Evolutionary conservation across 2,797 vertebrate genomes (phyloP).

Genomic region (Hypotaenidia philippensis): DNA sequence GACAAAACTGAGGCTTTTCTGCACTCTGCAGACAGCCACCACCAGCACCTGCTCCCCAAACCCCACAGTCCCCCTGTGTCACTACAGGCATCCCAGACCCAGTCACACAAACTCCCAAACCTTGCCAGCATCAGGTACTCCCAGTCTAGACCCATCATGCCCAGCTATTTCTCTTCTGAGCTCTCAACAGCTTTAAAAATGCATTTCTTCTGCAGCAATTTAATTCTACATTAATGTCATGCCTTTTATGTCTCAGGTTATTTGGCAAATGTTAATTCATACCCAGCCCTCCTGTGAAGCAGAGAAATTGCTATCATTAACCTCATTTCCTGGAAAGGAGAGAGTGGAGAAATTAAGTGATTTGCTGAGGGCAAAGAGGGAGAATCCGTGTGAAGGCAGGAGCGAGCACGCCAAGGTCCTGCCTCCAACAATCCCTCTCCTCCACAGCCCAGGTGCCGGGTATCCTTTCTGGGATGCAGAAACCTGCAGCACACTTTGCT

Average conservation of each 20-base stretch:
- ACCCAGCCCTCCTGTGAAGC: not conserved
- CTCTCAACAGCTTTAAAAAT: not conserved
- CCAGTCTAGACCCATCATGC: not conserved
- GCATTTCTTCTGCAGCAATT: not conserved
- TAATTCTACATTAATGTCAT: not conserved
- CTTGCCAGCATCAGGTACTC: not conserved
- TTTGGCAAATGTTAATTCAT: not conserved
- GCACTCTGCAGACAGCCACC: not conserved
- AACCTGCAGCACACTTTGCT: fast-evolving
- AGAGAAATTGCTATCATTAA: not conserved
- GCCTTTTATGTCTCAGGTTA: not conserved
- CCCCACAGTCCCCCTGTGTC: fast-evolving
- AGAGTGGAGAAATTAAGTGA: not conserved
- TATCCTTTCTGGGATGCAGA: not conserved
- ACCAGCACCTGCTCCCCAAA: not conserved
- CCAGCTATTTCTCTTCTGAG: not conserved
- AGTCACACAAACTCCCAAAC: not conserved
- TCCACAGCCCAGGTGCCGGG: not conserved
- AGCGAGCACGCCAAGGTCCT: not conserved
- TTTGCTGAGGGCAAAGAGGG: not conserved
- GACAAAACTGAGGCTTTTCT: not conserved
- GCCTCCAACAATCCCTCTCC: not conserved
- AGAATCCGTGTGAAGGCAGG: fast-evolving
- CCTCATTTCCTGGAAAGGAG: not conserved
- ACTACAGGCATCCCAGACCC: not conserved